Conservation (phyloP, 2,113 vertebrate genomes). For the Pogona vitticeps region DNA sequence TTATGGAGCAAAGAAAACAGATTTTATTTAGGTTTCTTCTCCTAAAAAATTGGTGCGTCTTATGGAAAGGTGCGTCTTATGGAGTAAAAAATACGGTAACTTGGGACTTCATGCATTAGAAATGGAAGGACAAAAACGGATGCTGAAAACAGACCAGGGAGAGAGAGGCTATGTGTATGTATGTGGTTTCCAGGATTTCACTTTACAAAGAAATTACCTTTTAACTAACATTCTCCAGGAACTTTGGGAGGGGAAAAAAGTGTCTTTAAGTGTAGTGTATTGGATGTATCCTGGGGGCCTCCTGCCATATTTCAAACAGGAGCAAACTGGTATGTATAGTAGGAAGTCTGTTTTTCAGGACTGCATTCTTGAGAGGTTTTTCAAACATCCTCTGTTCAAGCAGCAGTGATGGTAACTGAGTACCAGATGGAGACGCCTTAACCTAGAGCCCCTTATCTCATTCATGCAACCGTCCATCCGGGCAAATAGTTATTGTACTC, state of each 20-base stretch:
- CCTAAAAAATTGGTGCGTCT: too few species aligned
- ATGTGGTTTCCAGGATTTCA: not conserved
- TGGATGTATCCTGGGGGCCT: not conserved
- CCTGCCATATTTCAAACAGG: not conserved
- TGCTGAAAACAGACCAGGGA: not conserved
- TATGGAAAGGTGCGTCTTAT: too few species aligned
- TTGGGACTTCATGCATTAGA: not conserved
- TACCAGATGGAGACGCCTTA: not conserved
- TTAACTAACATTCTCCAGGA: not conserved
- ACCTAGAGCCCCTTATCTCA: not conserved
- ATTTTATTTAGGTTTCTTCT: too few species aligned
- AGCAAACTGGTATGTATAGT: not conserved
- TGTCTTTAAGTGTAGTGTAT: not conserved
- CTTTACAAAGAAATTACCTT: conserved; percentile 1
- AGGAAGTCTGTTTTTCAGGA: conserved; percentile 5
- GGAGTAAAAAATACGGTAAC: not conserved
- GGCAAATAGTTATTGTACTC: not conserved
- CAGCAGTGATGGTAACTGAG: not conserved
- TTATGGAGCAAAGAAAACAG: too few species aligned
- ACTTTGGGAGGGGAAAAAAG: not conserved
- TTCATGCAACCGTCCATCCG: not conserved
- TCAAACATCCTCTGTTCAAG: not conserved
- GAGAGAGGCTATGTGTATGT: not conserved
- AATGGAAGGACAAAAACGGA: not conserved
- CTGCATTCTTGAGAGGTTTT: not conserved